Evolutionary conservation across 2,888 invertebrate genomes (phyloP), one percentile per base, ranked within the genome.

Genomic region (Apomyelois bistriatella): DNA sequence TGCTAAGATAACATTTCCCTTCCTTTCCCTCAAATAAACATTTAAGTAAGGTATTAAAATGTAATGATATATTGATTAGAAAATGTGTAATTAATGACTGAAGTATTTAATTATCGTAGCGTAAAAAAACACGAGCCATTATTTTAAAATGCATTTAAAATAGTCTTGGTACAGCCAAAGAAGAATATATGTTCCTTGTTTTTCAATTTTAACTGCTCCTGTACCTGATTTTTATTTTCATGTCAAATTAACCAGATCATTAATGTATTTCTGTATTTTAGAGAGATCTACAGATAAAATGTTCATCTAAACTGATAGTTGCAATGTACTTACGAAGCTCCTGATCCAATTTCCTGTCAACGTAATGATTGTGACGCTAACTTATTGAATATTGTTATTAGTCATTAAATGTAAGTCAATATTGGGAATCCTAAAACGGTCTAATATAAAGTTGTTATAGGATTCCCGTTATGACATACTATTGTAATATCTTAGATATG

Each of bases 401-500:
- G 73, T 69, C 73, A 75, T 72, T 42, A n/a, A 13, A 32, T 16
- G 46, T 46, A 46, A 10, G 32, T 1, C 15, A 5, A 16, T 32
- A 32, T 32, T 35, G 13, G 46, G 15, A 32, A 46, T 32, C 32
- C 32, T 32, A 32, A 32, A 46, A 16, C 13, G 15, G 28, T 15
- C 2, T 22, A 4, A 13, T 43, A 2, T 9, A 15, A 22, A 46
- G 4, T 15, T 46, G 46, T 46, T 32, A 32, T 6, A 32, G 15
- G 32, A 46, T 35, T 15, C 46, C 32, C 13, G 32, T 30, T 28
- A 10, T 32, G 15, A 16, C 30, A 12, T 16, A 46, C 30, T 46
- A 35, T 16, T 84, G 79, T 84, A 82, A 74, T 76, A 76, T 81
- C 78, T 74, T 81, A 82, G 74, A 75, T 77, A 82, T 74, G 72